Evolutionary conservation across 2,888 invertebrate species (phyloP).

Genomic region (Epirrhoe alternata): DNA sequence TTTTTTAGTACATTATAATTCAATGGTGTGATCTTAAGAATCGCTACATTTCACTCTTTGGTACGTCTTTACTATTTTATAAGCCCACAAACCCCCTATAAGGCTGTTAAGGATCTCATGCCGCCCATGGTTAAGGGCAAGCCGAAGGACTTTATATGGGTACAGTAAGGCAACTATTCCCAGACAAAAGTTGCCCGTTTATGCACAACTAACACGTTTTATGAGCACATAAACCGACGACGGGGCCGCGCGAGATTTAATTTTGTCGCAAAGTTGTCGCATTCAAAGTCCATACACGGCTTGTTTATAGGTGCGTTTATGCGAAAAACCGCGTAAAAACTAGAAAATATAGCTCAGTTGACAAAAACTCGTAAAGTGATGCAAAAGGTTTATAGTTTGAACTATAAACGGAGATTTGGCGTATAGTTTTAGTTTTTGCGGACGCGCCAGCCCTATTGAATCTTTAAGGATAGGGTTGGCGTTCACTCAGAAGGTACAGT

Average conservation of each 20-base stretch:
- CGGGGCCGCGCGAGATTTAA: conserved; percentile 28
- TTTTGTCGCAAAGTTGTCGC: conserved; percentile 31
- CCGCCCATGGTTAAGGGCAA: too few relatives aligned
- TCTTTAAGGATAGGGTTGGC: too few relatives aligned
- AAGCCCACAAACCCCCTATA: too few relatives aligned
- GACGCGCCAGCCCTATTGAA: not conserved
- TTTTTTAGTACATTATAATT: too few relatives aligned
- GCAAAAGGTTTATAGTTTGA: not conserved
- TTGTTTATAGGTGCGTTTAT: conserved; percentile 30
- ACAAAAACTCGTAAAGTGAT: conserved; percentile 18
- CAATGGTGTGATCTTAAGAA: too few relatives aligned
- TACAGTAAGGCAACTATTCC: not conserved
- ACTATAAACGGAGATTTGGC: not conserved
- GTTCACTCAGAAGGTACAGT: too few relatives aligned
- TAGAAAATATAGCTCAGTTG: conserved; percentile 16
- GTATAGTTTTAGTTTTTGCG: not conserved
- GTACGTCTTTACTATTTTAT: too few relatives aligned
- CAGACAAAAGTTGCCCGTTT: conserved; percentile 18
- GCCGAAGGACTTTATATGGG: too few relatives aligned
- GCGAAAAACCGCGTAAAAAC: conserved; percentile 29
- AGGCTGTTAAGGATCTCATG: too few relatives aligned
- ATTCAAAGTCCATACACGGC: conserved; percentile 34
- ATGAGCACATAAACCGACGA: conserved; percentile 30
- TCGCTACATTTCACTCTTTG: too few relatives aligned
- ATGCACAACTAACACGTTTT: conserved; percentile 11